Percentiles rank a stretch among this genome's conserved stretches.
phyloP scores from a whole-genome alignment of 1,140 invertebrate species.

The Caenorhabditis briggsae region DNA sequence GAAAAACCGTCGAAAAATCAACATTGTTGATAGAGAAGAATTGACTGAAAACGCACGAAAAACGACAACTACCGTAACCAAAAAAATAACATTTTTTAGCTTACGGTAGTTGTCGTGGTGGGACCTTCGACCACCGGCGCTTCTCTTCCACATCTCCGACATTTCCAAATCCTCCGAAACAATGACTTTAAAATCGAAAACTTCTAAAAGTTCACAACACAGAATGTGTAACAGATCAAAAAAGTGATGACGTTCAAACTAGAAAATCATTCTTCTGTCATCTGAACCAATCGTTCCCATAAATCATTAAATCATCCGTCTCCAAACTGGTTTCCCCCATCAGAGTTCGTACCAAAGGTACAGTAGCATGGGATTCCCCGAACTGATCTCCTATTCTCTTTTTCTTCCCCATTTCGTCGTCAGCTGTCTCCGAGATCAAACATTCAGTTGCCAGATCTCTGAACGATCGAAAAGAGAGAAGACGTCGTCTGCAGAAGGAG shows the following conservation, averaged over 20 bases:
- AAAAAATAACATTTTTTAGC: no score
- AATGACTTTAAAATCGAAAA: no score
- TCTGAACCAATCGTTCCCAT: slow-evolving; percentile 10
- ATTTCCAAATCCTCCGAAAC: no score
- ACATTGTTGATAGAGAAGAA: no score
- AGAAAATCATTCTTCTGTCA: background rate
- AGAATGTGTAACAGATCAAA: background rate
- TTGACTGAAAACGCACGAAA: no score
- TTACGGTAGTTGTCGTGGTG: no score
- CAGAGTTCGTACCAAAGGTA: slow-evolving; percentile 31
- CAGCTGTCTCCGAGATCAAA: slow-evolving; percentile 39
- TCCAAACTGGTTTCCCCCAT: background rate
- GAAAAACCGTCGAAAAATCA: no score
- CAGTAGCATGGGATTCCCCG: background rate
- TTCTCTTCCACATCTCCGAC: no score
- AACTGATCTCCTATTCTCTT: background rate
- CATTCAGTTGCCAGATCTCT: slow-evolving; percentile 29
- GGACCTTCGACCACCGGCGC: no score
- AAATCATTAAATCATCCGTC: background rate
- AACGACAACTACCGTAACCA: no score
- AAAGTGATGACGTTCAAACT: background rate
- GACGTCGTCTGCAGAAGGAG: background rate
- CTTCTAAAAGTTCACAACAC: background rate
- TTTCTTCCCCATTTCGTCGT: background rate
- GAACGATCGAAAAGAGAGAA: slow-evolving; percentile 36